phyloP scores from a whole-genome alignment of 2,797 vertebrate genomes.

The Zalophus californianus region DNA sequence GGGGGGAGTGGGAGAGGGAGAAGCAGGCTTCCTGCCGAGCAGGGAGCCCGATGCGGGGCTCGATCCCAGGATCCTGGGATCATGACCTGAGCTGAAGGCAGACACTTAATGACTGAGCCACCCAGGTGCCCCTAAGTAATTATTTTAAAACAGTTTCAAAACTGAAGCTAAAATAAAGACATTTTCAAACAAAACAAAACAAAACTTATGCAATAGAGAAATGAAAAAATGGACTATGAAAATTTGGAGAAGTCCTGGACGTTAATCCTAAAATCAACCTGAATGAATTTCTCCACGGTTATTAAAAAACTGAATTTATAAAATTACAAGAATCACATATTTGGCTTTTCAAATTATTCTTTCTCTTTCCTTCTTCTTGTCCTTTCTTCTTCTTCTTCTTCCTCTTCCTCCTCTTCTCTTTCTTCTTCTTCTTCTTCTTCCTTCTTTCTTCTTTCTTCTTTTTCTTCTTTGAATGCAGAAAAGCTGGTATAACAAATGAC shows the following conservation, averaged over 20 bases:
- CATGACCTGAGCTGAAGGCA: no score
- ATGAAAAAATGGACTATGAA: neutral
- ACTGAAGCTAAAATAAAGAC: neutral
- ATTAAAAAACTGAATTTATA: neutral
- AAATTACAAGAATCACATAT: neutral
- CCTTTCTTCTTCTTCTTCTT: rapidly evolving
- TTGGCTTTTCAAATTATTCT: neutral
- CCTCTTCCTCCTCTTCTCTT: no score
- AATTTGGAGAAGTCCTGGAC: neutral
- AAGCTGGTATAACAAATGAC: neutral
- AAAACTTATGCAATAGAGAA: neutral
- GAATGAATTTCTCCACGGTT: neutral
- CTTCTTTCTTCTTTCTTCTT: no score
- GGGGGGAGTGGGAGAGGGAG: no score
- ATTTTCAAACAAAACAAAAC: neutral
- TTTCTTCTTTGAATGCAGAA: neutral
- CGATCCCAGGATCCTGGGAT: no score
- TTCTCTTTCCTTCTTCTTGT: neutral
- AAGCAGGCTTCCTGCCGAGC: no score
- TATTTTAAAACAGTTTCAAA: neutral
- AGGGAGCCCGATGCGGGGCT: no score
- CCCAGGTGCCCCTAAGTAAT: neutral
- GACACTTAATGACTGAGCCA: no score
- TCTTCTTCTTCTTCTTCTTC: neutral
- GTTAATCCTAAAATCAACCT: neutral